These are phyloP conservation scores for Diarsia rubi DNA, from an alignment of 2,888 invertebrate species.

Conservation along the genomic window DNA sequence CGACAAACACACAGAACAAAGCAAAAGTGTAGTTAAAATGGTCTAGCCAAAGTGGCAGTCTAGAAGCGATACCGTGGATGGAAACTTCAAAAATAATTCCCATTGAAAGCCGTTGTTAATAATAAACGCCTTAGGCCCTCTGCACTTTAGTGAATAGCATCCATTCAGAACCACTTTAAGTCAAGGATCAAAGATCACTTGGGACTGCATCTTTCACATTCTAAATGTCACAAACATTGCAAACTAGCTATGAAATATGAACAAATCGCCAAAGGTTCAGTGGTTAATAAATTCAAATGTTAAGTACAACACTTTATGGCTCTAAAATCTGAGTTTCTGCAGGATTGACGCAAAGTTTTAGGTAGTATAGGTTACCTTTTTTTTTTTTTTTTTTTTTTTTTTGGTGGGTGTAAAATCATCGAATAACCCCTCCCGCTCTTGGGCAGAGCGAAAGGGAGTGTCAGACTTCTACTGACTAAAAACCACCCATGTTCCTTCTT, in stretches of 20 bases:
- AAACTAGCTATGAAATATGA: not conserved
- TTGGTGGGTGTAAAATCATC: too few relatives aligned
- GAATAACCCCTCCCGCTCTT: too few relatives aligned
- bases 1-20: too few relatives aligned
- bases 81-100: not conserved
- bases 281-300: not conserved
- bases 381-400: too few relatives aligned
- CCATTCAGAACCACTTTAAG: not conserved
- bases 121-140: not conserved
- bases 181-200: not conserved
- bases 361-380: too few relatives aligned
- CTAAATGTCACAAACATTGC: constrained; percentile 3
- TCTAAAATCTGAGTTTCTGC: too few relatives aligned
- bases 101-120: not conserved
- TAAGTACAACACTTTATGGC: not conserved
- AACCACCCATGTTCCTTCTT: too few relatives aligned
- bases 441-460: too few relatives aligned
- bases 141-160: not conserved
- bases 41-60: not conserved
- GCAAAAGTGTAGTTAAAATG: not conserved
- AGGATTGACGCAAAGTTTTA: too few relatives aligned
- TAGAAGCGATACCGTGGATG: not conserved
- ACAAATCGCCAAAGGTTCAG: not conserved
- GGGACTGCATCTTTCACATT: not conserved
- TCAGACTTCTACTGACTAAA: too few relatives aligned